These are phyloP conservation scores for Momotus momota DNA, from an alignment of 2,797 vertebrate species.

Conservation along the genomic window DNA sequence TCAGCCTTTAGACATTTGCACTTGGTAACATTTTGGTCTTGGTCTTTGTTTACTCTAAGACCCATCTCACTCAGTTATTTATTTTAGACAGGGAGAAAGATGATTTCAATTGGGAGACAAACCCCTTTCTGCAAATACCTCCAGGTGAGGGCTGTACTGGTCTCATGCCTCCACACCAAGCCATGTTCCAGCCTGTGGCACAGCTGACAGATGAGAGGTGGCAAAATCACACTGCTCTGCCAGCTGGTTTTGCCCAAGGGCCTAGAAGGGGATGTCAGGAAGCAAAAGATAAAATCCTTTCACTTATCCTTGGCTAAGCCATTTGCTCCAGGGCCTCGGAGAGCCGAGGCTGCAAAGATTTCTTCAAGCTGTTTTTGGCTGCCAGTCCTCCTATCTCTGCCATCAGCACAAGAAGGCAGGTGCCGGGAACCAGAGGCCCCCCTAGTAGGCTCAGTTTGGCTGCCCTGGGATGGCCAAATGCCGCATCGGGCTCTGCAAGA, in stretches of 20 bases:
- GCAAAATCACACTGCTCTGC: rapidly evolving
- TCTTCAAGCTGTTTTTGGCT: conserved; percentile 8
- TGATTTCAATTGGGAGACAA: not conserved
- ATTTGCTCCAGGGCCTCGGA: not conserved
- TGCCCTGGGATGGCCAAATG: not conserved
- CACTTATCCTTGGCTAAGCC: not conserved
- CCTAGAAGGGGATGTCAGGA: not conserved
- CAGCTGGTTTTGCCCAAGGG: rapidly evolving
- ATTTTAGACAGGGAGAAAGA: not conserved
- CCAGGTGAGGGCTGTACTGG: not conserved
- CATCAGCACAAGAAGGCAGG: not conserved
- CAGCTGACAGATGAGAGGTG: not conserved
- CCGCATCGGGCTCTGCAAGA: not conserved
- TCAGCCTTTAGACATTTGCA: not conserved
- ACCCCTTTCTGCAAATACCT: not conserved
- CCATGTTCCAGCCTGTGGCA: not conserved
- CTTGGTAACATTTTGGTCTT: not conserved
- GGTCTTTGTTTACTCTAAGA: not conserved
- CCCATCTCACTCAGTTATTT: not conserved
- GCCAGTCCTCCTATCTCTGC: not conserved
- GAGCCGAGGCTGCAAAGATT: not conserved
- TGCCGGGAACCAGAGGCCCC: rapidly evolving
- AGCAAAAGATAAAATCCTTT: not conserved
- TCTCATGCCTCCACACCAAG: not conserved
- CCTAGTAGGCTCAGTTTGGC: not conserved